These are phyloP conservation scores for Mesocricetus auratus DNA, from an alignment of 2,113 vertebrate species.

Conservation along the genomic window DNA sequence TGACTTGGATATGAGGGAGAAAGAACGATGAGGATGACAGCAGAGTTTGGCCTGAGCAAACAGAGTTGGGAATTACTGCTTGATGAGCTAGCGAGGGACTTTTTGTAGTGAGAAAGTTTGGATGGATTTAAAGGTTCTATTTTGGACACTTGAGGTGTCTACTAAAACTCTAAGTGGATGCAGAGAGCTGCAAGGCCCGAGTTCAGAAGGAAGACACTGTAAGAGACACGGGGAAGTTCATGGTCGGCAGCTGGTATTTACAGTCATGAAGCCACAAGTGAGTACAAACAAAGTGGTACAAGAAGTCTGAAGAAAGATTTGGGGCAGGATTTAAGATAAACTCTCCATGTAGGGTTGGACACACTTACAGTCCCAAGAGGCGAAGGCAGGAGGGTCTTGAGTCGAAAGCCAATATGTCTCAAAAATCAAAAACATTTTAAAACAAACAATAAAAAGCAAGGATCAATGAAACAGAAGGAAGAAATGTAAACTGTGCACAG, in stretches of 20 bases:
- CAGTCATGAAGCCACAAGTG: background rate
- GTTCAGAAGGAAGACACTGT: background rate
- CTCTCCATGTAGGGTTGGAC: too few relatives aligned
- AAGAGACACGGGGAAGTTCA: background rate
- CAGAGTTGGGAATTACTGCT: background rate
- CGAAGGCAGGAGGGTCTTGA: background rate
- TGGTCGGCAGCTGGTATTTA: background rate
- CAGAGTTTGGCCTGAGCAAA: background rate
- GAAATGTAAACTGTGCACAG: background rate
- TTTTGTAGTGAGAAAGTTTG: background rate
- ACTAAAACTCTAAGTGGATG: slow-evolving; percentile 1
- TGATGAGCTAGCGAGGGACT: background rate
- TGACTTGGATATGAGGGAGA: background rate
- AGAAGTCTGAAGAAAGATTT: background rate
- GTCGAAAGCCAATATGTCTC: background rate
- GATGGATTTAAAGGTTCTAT: background rate
- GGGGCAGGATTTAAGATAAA: background rate
- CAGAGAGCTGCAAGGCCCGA: background rate
- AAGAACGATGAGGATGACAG: background rate
- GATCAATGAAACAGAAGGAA: background rate
- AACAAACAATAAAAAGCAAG: background rate
- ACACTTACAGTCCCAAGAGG: background rate
- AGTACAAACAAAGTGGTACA: background rate
- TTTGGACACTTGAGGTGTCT: background rate
- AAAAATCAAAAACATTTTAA: background rate